Evolutionary conservation across 2,797 vertebrate species (phyloP).

Genomic region (Heliangelus exortis): DNA sequence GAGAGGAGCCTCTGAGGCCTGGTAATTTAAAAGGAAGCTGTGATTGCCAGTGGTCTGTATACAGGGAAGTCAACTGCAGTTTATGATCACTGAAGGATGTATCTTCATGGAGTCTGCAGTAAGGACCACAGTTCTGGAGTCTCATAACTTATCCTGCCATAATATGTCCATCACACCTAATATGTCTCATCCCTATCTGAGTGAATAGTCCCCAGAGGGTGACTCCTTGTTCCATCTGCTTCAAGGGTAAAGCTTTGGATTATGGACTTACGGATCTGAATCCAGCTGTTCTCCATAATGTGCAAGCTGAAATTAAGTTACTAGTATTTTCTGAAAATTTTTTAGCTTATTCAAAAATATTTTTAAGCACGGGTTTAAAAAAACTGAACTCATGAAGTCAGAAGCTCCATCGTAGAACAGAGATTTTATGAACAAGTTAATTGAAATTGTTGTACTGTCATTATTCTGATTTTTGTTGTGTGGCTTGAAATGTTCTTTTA

Average conservation of each 20-base stretch:
- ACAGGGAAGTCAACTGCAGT: not conserved
- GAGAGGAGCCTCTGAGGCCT: not conserved
- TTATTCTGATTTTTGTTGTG: not conserved
- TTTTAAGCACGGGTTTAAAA: not conserved
- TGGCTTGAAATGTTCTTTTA: not conserved
- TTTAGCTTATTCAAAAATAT: not conserved
- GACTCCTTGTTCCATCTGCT: not conserved
- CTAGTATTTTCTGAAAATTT: not conserved
- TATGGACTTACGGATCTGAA: not conserved
- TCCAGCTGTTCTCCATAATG: not conserved
- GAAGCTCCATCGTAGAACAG: not conserved
- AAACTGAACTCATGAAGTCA: not conserved
- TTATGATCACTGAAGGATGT: not conserved
- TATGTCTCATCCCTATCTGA: not conserved
- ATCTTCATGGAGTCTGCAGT: not conserved
- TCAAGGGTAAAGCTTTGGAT: not conserved
- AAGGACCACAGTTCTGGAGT: not conserved
- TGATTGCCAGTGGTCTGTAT: not conserved
- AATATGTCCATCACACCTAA: not conserved
- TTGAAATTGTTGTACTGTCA: not conserved
- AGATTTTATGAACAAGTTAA: not conserved
- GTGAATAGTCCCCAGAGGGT: not conserved
- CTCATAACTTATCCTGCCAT: not conserved
- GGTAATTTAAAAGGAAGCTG: not conserved
- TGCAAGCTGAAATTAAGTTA: not conserved